Conservation (phyloP, 2,888 invertebrate genomes). For the Drosophila putrida region DNA sequence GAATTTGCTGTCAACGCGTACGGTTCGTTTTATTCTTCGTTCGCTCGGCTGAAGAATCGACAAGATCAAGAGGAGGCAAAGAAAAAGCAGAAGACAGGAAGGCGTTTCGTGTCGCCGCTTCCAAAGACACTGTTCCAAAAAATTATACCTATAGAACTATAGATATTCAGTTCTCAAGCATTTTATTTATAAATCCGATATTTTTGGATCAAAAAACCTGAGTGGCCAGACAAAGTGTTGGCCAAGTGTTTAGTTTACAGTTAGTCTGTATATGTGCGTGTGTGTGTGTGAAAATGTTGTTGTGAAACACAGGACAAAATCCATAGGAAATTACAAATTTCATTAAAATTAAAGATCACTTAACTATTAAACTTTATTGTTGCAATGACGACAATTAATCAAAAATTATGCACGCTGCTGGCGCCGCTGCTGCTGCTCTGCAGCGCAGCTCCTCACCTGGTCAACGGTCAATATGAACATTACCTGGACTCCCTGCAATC, state of each 20-base stretch:
- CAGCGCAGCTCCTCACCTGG: constrained; percentile 43
- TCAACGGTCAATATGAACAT: constrained; percentile 73
- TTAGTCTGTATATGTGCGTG: constrained; percentile 25
- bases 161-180: constrained; percentile 25
- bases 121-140: constrained; percentile 64
- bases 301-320: constrained; percentile 52
- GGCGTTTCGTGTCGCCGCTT: constrained; percentile 52
- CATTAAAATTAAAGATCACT: not conserved
- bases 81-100: constrained; percentile 2
- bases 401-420: constrained; percentile 68
- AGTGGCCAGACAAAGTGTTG: constrained; percentile 48
- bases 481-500: constrained; percentile 78
- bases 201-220: constrained; percentile 72
- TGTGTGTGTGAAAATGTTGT: constrained; percentile 63
- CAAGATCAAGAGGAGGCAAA: constrained; percentile 3
- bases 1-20: constrained; percentile 64
- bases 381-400: constrained; percentile 57
- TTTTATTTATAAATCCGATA: constrained; percentile 83
- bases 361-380: constrained; percentile 15
- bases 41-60: constrained; percentile 16
- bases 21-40: constrained; percentile 57
- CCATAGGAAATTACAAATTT: constrained; percentile 18
- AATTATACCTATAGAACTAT: constrained; percentile 27
- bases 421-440: constrained; percentile 33
- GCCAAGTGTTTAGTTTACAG: constrained; percentile 35